A percentile compares a stretch with the other conserved stretches of the same genome.
Evolutionary conservation across 2,113 vertebrate species (phyloP).

Genomic region (Puma concolor): DNA sequence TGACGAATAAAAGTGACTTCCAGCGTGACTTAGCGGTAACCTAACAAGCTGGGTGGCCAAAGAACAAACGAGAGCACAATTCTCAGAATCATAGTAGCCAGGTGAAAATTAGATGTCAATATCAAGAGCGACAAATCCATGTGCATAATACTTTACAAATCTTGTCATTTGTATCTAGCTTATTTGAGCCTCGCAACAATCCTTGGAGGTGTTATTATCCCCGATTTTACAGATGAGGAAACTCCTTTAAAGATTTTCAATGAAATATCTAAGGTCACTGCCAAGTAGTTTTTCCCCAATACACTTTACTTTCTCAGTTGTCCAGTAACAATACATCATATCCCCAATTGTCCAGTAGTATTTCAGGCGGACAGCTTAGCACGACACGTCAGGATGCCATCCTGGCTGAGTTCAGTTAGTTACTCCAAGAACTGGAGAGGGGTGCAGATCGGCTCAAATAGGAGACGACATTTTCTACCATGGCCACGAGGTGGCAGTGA

Average conservation of each 20-base stretch:
- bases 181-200: not conserved
- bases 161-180: not conserved
- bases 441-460: rapidly evolving
- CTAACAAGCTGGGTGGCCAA: not conserved
- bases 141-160: not conserved
- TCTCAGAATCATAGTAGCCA: not conserved
- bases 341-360: not conserved
- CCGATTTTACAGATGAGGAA: not conserved
- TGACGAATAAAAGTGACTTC: not conserved
- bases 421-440: not conserved
- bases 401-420: not conserved
- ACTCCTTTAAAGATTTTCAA: not conserved
- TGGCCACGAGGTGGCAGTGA: slow-evolving; percentile 58
- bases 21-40: not conserved
- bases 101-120: not conserved
- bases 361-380: not conserved
- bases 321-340: not conserved
- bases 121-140: not conserved
- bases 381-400: not conserved
- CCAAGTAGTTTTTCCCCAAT: not conserved
- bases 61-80: not conserved
- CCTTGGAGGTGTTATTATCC: not conserved
- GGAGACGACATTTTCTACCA: not conserved
- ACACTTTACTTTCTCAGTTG: not conserved
- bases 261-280: not conserved